Evolutionary conservation across 23 tunicate genomes (phyloP), one percentile per base, ranked within the genome.

Genomic region (Botrylloides violaceus): DNA sequence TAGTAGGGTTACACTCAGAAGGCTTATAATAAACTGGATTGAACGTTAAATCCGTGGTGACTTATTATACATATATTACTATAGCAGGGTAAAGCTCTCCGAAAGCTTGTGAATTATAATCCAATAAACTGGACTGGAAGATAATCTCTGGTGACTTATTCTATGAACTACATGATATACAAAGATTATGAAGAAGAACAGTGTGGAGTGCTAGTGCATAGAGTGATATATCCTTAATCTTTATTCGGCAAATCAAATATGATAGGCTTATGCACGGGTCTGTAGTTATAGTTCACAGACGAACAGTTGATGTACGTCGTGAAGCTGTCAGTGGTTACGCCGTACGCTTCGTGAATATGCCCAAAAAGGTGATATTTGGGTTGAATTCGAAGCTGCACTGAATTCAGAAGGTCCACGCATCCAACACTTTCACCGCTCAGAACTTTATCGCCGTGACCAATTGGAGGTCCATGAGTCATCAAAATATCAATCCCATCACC

Each of bases 321-420:
- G 58, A 39, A 68, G 19, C 2, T 39, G n/a, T 68, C 74, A 7
- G 74, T 68, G 74, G 74, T 37, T 23, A 68, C 6, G 3, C 74
- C 74, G 58, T 68, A 68, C 22, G 79, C 75, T 76, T 87, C 95
- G 59, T 87, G 95, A 33, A 87, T 87, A 73, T 87, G 95, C 2
- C 95, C 95, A 58, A 71, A 87, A 24, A 87, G 53, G 71, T 87
- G 95, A 39, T 80, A 80, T 32, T 87, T 87, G 12, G 95, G 95
- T 70, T 87, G 64, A 0, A 87, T 81, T 32, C 95, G 81, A 3
- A 75, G 76, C 71, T 87, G 95, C 26, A 87, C 95, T 5, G 95
- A 65, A 71, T 87, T 87, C 61, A 80, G 66, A 0, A 87, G 82
- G 12, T 87, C 95, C 20, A 87, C 95, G 56, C 85, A 81, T 22